Evolutionary conservation across 1,140 invertebrate genomes (phyloP), one percentile per base, ranked within the genome.

Genomic region (Laodelphax striatellus): DNA sequence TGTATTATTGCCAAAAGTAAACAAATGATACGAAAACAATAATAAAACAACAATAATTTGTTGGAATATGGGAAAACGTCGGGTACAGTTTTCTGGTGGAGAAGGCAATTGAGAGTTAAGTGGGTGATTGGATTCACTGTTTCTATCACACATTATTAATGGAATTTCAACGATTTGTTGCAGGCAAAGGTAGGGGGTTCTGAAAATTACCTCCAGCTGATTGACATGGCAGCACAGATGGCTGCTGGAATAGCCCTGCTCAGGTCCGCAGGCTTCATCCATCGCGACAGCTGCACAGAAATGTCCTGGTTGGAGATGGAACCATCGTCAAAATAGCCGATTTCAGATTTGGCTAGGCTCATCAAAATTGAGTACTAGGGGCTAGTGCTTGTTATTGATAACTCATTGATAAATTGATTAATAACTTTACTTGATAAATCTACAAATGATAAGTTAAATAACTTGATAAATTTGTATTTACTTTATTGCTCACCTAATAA

Each of bases 211-310:
- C 90, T 52, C 90, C 90, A 94, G 71, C 76, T 99, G 62, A 98
- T 99, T 68, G 96, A 99, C 75, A 95, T 99, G 86, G 90, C 95
- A 19, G 94, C 95, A 11, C 97, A 99, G 79, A 98, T 99, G 66
- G 96, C 97, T 0, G 86, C 92, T 65, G 97, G 97, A 64, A 99
- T 99, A 97, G 94, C 96, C 96, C 11, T 99, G 98, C 74, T 80
- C 99, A 56, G 97, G 99, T 76, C 94, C 94, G 41, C 95, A 98
- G 75, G 98, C 77, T 99, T 98, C 73, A 98, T 99, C 67, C 97
- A 99, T 73, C 81, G 93, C 70, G 93, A 97, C 76, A 66, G 93
- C 93, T 43, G 92, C 92, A 3, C 81, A n/a, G 97, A 66, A 99
- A 99, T 73, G 96, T 99, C 52, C 82, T 99, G 0, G 94, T 99